Evolutionary conservation across 2,888 invertebrate genomes (phyloP).

Genomic region (Linnaemya vulpina): DNA sequence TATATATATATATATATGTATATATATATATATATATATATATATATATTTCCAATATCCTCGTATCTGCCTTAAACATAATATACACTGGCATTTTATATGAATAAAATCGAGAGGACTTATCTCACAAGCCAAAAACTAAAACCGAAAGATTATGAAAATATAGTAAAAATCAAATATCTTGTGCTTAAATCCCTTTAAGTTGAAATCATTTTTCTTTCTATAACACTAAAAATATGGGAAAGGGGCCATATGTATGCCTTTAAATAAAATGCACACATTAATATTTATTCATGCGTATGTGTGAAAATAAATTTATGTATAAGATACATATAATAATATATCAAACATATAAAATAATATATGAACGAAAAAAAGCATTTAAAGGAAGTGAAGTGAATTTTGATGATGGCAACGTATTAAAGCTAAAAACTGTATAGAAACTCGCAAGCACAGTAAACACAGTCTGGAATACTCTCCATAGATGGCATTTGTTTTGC

Average conservation of each 20-base stretch:
- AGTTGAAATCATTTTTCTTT: neutral
- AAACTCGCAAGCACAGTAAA: neutral
- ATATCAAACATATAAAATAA: constrained; percentile 71
- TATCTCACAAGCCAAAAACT: neutral
- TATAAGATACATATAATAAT: constrained; percentile 49
- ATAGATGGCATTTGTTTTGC: constrained; percentile 6
- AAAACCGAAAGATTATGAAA: neutral
- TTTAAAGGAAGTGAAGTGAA: constrained; percentile 73
- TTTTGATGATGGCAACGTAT: constrained; percentile 71
- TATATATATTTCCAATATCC: no score
- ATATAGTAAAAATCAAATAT: neutral
- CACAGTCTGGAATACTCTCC: no score
- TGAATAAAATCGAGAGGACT: neutral
- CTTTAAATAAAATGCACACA: neutral
- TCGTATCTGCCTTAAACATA: neutral
- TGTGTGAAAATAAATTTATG: constrained; percentile 30
- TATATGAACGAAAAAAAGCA: constrained; percentile 71
- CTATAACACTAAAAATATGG: neutral
- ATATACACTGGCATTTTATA: neutral
- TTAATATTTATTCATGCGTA: neutral
- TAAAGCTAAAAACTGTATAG: constrained; percentile 21
- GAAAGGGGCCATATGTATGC: neutral
- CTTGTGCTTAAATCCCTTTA: neutral
- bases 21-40: no score
- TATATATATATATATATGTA: no score